Conservation (phyloP, 2,797 vertebrate genomes). For the Serranus cabrilla region DNA sequence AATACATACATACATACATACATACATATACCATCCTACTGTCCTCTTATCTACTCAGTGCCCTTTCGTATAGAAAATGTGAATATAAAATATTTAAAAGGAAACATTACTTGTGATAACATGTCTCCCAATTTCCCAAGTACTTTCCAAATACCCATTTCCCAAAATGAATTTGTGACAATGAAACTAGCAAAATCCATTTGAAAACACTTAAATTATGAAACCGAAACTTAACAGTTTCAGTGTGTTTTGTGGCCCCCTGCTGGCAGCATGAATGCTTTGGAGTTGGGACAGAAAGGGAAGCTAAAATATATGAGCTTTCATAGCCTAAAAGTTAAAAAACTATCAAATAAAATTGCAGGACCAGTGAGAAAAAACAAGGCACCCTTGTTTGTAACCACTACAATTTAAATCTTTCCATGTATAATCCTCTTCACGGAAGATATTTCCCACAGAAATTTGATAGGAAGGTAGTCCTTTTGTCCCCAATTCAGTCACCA, state of each 20-base stretch:
- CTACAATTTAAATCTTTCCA: background rate
- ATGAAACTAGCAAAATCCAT: background rate
- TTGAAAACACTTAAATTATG: background rate
- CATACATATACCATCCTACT: no score
- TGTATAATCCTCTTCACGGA: background rate
- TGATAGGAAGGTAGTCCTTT: slow-evolving; percentile 21
- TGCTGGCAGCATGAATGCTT: slow-evolving; percentile 31
- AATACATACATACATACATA: no score
- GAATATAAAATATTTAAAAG: no score
- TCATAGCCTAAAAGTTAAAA: background rate
- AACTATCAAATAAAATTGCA: background rate
- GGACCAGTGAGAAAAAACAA: background rate
- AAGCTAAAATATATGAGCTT: background rate
- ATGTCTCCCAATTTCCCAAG: background rate
- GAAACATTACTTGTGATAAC: no score
- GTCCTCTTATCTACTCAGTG: no score
- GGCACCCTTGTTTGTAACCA: background rate
- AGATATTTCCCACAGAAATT: slow-evolving; percentile 36
- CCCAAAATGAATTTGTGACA: background rate
- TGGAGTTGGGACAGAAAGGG: background rate
- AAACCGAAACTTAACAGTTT: background rate
- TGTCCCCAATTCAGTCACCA: slow-evolving; percentile 19
- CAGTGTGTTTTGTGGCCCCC: slow-evolving; percentile 31
- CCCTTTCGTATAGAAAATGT: no score
- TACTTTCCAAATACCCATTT: background rate